Base-by-base conservation (phyloP, 2,113 vertebrate genomes). In the Blennius ocellaris region DNA sequence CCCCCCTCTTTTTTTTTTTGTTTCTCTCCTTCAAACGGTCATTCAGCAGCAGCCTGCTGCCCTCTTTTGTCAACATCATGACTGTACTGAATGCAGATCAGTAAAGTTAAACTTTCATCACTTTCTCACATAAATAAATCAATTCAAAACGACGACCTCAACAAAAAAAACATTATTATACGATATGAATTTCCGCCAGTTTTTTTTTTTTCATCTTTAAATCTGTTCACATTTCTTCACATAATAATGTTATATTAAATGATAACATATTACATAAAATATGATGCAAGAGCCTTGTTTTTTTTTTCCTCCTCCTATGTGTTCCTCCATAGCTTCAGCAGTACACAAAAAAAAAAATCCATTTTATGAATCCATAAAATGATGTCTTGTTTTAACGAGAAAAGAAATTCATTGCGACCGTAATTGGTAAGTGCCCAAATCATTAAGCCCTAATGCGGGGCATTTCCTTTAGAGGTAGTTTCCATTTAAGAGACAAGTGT, bases 361-460 rank as follows among this genome's bases (percentile, higher is more conserved):
- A 50, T 85, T 90, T 88, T 90, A 90, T 89, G 86, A 89, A 90
- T 89, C 86, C 76, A 89, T 88, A 88, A 92, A 91, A 83, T 84
- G 74, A 90, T 84, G 81, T 91, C 91, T 92, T 92, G 85, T 86
- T 92, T 91, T 91, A 92, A 92, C 87, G 88, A 91, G 89, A 91
- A 82, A 89, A 85, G 76, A 87, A 90, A 89, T 83, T 90, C 87
- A 88, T 90, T 63, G 91, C 87, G 78, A 66, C 56, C 36, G 76
- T 92, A 92, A 91, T 92, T 91, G 89, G 86, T 91, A 91, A 91
- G 86, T 88, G 89, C 89, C 90, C 87, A 87, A 90, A 92, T 92
- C 88, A 92, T 92, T 92, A 92, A 92, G 89, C 73, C 77, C 87
- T 92, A 92, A 92, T 92, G 88, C 78, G 44, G 87, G 83, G 86